phyloP scores from a whole-genome alignment of 2,797 vertebrate genomes.

The Sphenodon punctatus region DNA sequence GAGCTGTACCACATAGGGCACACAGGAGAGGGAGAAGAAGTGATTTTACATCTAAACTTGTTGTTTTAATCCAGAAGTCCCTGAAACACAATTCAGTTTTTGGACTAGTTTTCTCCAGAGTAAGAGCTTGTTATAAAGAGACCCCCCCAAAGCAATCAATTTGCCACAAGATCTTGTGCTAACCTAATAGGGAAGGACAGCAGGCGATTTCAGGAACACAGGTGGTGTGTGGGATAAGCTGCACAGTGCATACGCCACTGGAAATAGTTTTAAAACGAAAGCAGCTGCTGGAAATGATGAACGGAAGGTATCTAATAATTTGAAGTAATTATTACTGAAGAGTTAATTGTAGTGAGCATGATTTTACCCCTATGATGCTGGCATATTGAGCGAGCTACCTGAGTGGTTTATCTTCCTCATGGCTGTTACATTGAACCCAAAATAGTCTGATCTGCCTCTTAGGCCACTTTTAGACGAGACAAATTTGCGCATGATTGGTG shows the following conservation, averaged over 20 bases:
- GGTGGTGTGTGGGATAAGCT: not conserved
- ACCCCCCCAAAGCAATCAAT: not conserved
- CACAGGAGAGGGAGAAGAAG: not conserved
- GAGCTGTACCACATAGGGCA: not conserved
- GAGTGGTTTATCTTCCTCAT: not conserved
- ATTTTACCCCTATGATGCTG: not conserved
- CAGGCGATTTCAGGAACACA: not conserved
- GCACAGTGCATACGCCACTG: not conserved
- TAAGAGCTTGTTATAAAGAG: not conserved
- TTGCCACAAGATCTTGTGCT: not conserved
- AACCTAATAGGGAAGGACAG: not conserved
- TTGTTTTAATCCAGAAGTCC: not conserved
- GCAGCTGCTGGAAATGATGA: not conserved
- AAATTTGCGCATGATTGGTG: too few species aligned
- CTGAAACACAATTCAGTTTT: not conserved
- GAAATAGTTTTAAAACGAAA: constrained; percentile 1
- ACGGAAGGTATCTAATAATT: not conserved
- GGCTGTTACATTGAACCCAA: not conserved
- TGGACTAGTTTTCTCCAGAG: not conserved
- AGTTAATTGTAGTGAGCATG: not conserved
- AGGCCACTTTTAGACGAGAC: too few species aligned
- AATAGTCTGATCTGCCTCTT: not conserved
- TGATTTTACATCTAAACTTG: not conserved
- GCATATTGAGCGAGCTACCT: not conserved
- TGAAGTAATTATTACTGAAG: not conserved